Evolutionary conservation across 2,797 vertebrate genomes (phyloP).

Genomic region (Scyliorhinus canicula): DNA sequence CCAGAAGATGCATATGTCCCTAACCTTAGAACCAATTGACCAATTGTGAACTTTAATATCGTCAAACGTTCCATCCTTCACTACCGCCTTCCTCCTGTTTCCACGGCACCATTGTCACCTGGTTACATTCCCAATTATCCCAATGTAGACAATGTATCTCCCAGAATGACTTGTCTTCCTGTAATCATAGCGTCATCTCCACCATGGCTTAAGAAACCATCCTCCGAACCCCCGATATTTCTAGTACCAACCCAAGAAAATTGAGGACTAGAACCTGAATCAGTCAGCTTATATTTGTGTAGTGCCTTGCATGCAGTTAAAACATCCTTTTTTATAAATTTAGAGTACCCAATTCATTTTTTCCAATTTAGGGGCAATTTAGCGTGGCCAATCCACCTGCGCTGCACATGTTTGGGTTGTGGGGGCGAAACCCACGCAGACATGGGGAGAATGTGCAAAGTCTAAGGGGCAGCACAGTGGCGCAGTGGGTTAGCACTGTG

Average conservation of each 20-base stretch:
- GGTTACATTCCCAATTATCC: neutral
- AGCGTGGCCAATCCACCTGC: no score
- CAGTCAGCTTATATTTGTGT: neutral
- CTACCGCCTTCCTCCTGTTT: neutral
- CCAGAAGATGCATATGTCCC: neutral
- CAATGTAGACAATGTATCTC: neutral
- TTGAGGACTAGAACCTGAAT: no score
- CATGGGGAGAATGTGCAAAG: no score
- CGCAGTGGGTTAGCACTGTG: no score
- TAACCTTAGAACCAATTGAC: neutral
- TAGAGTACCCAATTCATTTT: no score
- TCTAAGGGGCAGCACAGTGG: no score
- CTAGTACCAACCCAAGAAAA: neutral
- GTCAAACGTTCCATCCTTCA: neutral
- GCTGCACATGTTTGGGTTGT: no score
- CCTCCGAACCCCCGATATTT: neutral
- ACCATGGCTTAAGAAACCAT: neutral
- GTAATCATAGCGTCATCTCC: neutral
- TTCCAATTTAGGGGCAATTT: no score
- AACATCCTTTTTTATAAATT: no score
- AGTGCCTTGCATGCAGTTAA: neutral
- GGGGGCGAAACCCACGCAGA: no score
- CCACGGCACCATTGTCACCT: neutral
- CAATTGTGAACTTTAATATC: neutral
- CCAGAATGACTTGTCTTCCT: neutral